Conservation (phyloP, 2,113 vertebrate genomes). For the Bos javanicus region DNA sequence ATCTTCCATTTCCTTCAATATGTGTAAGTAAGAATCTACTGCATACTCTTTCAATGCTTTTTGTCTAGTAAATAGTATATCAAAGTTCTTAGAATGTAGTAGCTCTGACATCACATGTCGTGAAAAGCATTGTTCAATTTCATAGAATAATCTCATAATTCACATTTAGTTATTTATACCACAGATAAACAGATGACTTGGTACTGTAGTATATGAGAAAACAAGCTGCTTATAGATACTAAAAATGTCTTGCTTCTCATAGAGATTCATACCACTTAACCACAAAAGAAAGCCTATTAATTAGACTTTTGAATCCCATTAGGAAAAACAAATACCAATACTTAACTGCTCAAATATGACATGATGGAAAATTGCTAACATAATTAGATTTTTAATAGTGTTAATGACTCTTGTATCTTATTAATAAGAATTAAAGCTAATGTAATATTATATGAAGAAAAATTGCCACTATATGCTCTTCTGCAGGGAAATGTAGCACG, state of each 20-base stretch:
- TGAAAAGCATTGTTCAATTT: conserved; percentile 32
- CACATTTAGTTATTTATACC: conserved; percentile 34
- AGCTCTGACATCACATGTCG: not conserved
- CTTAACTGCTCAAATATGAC: conserved; percentile 81
- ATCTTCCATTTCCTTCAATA: not conserved
- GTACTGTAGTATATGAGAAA: conserved; percentile 63
- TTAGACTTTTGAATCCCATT: conserved; percentile 83
- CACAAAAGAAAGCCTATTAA: conserved; percentile 80
- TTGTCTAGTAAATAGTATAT: not conserved
- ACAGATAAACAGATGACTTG: conserved; percentile 37
- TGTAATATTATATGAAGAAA: conserved; percentile 75
- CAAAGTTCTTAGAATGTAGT: not conserved
- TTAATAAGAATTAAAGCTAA: conserved; percentile 82
- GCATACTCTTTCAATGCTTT: not conserved
- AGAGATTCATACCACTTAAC: conserved; percentile 76
- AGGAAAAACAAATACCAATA: conserved; percentile 84
- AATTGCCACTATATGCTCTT: conserved; percentile 67
- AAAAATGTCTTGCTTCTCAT: conserved; percentile 70
- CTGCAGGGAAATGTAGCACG: conserved; percentile 67
- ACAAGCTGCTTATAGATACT: conserved; percentile 67
- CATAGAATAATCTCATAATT: conserved; percentile 17
- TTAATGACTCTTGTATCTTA: conserved; percentile 84
- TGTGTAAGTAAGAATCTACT: not conserved
- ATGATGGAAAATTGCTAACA: conserved; percentile 81
- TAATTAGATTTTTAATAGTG: conserved; percentile 85